Evolutionary conservation across 2,113 vertebrate species (phyloP).

Genomic region (Peromyscus polionotus): DNA sequence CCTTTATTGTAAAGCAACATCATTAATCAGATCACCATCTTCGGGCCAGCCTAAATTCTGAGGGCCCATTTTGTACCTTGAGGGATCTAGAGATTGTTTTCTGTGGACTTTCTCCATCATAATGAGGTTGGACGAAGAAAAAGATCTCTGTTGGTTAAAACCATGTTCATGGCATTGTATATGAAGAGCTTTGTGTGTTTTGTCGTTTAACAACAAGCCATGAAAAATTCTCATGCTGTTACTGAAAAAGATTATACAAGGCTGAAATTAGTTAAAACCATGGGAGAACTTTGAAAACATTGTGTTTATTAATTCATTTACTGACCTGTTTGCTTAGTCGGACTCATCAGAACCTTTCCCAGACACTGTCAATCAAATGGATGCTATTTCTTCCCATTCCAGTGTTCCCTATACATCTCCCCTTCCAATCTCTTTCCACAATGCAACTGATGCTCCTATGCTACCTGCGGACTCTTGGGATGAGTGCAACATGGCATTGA

Average conservation of each 20-base stretch:
- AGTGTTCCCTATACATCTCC: background rate
- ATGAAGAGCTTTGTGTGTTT: constrained; percentile 14
- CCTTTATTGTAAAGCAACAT: constrained; percentile 68
- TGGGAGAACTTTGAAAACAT: background rate
- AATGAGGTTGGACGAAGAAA: constrained; percentile 57
- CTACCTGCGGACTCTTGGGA: background rate
- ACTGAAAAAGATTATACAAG: background rate
- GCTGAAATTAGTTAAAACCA: constrained; percentile 63
- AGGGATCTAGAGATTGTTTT: background rate
- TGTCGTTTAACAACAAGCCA: constrained; percentile 53
- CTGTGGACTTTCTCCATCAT: constrained; percentile 11
- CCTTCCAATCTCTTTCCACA: background rate
- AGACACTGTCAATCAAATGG: background rate
- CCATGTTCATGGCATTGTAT: constrained; percentile 28
- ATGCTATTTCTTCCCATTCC: background rate
- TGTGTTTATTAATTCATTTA: background rate
- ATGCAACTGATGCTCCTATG: background rate
- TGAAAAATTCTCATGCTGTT: background rate
- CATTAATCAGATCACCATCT: constrained; percentile 56
- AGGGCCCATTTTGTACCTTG: constrained; percentile 57
- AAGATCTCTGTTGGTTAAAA: constrained; percentile 36
- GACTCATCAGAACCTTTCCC: background rate
- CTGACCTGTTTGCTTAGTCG: background rate
- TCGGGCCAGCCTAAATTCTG: constrained; percentile 47
- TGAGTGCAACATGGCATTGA: background rate